These are phyloP conservation scores for Hypena proboscidalis DNA, from an alignment of 2,888 invertebrate genomes.

Conservation along the genomic window DNA sequence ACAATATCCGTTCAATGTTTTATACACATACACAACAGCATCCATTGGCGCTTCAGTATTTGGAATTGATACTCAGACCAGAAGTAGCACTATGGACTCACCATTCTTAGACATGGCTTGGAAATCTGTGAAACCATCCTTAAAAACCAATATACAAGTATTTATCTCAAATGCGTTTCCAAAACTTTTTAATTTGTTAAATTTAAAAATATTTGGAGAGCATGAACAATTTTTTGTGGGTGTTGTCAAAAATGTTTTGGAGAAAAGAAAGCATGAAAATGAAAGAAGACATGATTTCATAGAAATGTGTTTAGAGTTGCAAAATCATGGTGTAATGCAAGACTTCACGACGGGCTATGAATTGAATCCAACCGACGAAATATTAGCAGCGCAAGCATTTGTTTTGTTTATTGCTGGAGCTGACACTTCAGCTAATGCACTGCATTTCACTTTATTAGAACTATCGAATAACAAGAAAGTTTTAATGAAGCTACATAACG, in stretches of 20 bases:
- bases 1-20: conserved; percentile 52
- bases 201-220: conserved; percentile 59
- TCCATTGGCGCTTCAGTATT: conserved; percentile 71
- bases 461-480: conserved; percentile 65
- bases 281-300: conserved; percentile 59
- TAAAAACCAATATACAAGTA: conserved; percentile 42
- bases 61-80: conserved; percentile 65
- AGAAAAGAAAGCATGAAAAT: conserved; percentile 44
- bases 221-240: conserved; percentile 64
- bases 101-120: conserved; percentile 63
- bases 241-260: conserved; percentile 56
- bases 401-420: conserved; percentile 76
- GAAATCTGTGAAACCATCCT: conserved; percentile 47
- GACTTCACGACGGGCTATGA: conserved; percentile 56
- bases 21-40: conserved; percentile 63
- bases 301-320: conserved; percentile 61
- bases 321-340: conserved; percentile 55
- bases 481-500: conserved; percentile 61
- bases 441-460: conserved; percentile 66
- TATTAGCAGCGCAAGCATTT: conserved; percentile 73
- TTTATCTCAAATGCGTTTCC: conserved; percentile 47
- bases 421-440: conserved; percentile 69
- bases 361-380: conserved; percentile 57
- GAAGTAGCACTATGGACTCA: conserved; percentile 61
- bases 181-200: conserved; percentile 48